These are phyloP conservation scores for Eonycteris spelaea DNA, from an alignment of 2,113 vertebrate species.

Conservation along the genomic window DNA sequence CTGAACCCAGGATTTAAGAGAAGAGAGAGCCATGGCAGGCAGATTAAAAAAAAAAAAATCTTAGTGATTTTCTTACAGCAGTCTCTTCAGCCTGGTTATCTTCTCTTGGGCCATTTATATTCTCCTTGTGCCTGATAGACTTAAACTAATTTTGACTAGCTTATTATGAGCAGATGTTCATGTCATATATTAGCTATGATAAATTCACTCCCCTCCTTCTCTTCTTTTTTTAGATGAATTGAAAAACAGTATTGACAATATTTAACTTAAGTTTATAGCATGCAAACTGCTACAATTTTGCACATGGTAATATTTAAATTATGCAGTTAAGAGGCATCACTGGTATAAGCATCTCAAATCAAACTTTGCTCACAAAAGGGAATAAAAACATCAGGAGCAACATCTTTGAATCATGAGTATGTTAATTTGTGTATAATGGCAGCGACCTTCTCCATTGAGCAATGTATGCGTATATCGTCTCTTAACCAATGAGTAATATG, in stretches of 20 bases:
- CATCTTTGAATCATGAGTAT: slow-evolving; percentile 34
- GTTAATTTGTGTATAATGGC: slow-evolving; percentile 29
- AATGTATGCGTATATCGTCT: neutral
- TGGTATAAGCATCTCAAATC: neutral
- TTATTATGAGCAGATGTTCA: slow-evolving; percentile 67
- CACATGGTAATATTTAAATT: slow-evolving; percentile 4
- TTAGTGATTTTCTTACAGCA: neutral
- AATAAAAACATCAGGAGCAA: neutral
- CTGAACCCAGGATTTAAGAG: neutral
- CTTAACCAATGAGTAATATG: neutral
- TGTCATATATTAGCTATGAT: slow-evolving; percentile 57
- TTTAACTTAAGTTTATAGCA: slow-evolving; percentile 37
- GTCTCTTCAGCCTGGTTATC: neutral
- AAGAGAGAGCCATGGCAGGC: neutral
- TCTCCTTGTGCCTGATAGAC: slow-evolving; percentile 40
- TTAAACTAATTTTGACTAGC: slow-evolving; percentile 53
- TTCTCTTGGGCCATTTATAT: slow-evolving; percentile 47
- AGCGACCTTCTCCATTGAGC: neutral
- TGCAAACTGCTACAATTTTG: neutral
- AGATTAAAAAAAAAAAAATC: neutral
- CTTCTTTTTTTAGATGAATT: slow-evolving; percentile 18
- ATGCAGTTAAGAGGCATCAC: neutral
- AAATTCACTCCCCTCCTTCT: slow-evolving; percentile 41
- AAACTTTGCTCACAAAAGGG: slow-evolving; percentile 8
- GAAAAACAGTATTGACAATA: slow-evolving; percentile 36